Evolutionary conservation across 2,888 invertebrate genomes (phyloP).

Genomic region (Neoascia interrupta): DNA sequence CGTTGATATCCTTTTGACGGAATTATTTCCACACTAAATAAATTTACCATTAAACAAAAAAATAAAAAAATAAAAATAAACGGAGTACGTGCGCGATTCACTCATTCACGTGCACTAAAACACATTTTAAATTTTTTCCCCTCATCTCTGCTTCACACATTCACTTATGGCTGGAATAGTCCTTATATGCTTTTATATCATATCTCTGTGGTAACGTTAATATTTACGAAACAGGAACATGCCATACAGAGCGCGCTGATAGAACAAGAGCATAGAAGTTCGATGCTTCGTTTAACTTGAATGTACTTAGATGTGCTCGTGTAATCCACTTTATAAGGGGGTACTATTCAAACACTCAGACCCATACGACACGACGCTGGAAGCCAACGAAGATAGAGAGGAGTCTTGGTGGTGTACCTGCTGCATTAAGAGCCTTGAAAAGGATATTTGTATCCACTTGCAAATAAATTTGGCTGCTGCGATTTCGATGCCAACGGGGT

Average conservation of each 20-base stretch:
- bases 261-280: slow-evolving; percentile 35
- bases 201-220: slow-evolving; percentile 44
- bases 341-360: slow-evolving; percentile 30
- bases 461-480: background rate
- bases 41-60: slow-evolving; percentile 59
- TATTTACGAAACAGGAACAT: slow-evolving; percentile 45
- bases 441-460: background rate
- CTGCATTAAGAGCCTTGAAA: background rate
- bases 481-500: too few species aligned
- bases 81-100: slow-evolving; percentile 44
- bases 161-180: slow-evolving; percentile 26
- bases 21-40: slow-evolving; percentile 52
- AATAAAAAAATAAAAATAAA: too few species aligned
- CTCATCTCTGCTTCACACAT: slow-evolving; percentile 8
- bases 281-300: slow-evolving; percentile 62
- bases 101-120: slow-evolving; percentile 62
- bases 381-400: too few species aligned
- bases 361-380: slow-evolving; percentile 16
- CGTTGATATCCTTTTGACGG: slow-evolving; percentile 45
- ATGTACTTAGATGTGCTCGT: slow-evolving; percentile 56
- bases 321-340: slow-evolving; percentile 54
- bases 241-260: slow-evolving; percentile 16
- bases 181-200: slow-evolving; percentile 23
- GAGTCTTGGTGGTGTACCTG: background rate
- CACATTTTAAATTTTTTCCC: slow-evolving; percentile 30